Evolutionary conservation across 1,140 invertebrate genomes (phyloP), one percentile per base, ranked within the genome.

Genomic region (Zaprionus taronus): DNA sequence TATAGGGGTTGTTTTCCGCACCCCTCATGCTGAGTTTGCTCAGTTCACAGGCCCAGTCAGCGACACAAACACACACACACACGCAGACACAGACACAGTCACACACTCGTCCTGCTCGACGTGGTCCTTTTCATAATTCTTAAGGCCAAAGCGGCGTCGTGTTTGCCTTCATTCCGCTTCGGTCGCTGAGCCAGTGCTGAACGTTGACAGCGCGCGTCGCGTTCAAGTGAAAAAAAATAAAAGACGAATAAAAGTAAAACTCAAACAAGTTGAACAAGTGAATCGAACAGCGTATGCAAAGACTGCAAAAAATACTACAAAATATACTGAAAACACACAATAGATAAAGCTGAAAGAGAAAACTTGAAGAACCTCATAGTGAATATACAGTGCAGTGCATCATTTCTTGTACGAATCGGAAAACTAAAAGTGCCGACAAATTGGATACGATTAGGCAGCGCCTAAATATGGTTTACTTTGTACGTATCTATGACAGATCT

Each of bases 391-490:
- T 72, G 68, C n/a, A 38, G 47, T 24, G 62, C 28, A 17, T 49
- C 26, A 28, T 17, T 14, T 24, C 28, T 4, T 49, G 22, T 63
- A 7, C 22, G 11, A 64, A 28, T 61, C 64, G 69, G 61, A 34
- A 63, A 22, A 24, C 11, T 4, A 51, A 22, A 74, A 79, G 47
- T 53, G 76, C 78, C 62, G 70, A 79, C 72, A 82, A 80, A 81
- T 86, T 91, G 86, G 87, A 91, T 91, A 91, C 58, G 44, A 26
- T 61, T 81, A 72, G 87, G 87, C 91, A 76, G 87, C 51, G 67
- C 72, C 84, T 80, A 87, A 92, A 91, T 92, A 92, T 92, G 91
- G 91, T 92, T 90, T 92, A 92, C 83, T 92, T 92, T 91, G 91
- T 92, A 92, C 82, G 91, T 92, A 92, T 83, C 41, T 28, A 0